Conservation (phyloP, 2,797 vertebrate species). For the Chaetodon trifasciatus region DNA sequence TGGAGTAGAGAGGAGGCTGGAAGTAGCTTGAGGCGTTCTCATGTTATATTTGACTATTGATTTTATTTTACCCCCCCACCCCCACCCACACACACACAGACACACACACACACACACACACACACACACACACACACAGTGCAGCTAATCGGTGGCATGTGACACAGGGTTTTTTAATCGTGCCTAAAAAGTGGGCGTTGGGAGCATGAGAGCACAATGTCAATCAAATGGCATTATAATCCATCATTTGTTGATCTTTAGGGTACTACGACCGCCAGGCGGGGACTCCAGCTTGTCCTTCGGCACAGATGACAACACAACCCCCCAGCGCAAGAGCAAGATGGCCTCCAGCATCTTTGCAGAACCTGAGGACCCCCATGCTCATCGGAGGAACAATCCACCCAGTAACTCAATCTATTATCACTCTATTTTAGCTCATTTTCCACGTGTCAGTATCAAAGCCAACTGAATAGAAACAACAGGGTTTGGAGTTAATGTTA, state of each 20-base stretch:
- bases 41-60: conserved; percentile 72
- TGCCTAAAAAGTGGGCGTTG: background rate
- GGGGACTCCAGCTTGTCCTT: conserved; percentile 95
- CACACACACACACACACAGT: background rate
- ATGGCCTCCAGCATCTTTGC: conserved; percentile 96
- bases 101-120: no score
- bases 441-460: background rate
- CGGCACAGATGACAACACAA: conserved; percentile 89
- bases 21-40: conserved; percentile 44
- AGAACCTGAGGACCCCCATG: conserved; percentile 90
- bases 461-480: conserved; percentile 9
- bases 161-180: conserved; percentile 1
- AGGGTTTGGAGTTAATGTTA: conserved; percentile 3
- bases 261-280: conserved; percentile 94
- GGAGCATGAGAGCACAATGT: background rate
- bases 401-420: conserved; percentile 71
- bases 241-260: conserved; percentile 64
- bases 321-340: conserved; percentile 91
- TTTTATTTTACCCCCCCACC: conserved; percentile 34
- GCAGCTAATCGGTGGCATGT: conserved; percentile 51
- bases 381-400: conserved; percentile 86
- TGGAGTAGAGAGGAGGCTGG: conserved; percentile 58
- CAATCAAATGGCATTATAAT: conserved; percentile 24
- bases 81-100: no score
- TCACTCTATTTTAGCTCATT: background rate